Conservation (phyloP, 2,888 invertebrate species). For the Carabus problematicus region DNA sequence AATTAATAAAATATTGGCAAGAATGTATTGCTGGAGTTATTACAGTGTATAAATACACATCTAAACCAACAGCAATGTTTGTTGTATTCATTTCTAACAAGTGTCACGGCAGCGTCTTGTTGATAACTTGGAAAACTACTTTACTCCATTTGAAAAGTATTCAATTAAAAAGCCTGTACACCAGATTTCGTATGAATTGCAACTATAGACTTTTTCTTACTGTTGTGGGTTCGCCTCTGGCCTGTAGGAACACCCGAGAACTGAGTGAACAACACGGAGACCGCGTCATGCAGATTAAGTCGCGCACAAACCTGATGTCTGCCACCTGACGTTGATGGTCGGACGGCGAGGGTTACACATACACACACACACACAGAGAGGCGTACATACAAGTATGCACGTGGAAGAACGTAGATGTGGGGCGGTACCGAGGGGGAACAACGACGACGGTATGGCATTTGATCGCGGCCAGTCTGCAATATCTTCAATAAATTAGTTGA, state of each 20-base stretch:
- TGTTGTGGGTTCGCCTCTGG: not conserved
- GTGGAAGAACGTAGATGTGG: not conserved
- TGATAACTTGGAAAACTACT: too few relatives aligned
- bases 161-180: too few relatives aligned
- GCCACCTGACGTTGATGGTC: conserved; percentile 6
- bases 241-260: not conserved
- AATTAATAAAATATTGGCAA: conserved; percentile 14
- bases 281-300: not conserved
- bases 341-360: not conserved
- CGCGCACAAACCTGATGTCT: conserved; percentile 11
- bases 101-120: too few relatives aligned
- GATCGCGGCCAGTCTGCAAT: conserved; percentile 44
- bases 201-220: too few relatives aligned
- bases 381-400: not conserved
- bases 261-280: not conserved
- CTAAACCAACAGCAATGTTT: not conserved
- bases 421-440: not conserved
- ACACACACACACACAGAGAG: not conserved
- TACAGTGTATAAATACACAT: too few relatives aligned
- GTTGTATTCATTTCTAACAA: not conserved
- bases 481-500: conserved; percentile 44
- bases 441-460: conserved; percentile 29
- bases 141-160: too few relatives aligned
- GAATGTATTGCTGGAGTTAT: too few relatives aligned
- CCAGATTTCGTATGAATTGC: too few relatives aligned